Conservation (phyloP, 2,797 vertebrate genomes). For the Tragelaphus eurycerus region DNA sequence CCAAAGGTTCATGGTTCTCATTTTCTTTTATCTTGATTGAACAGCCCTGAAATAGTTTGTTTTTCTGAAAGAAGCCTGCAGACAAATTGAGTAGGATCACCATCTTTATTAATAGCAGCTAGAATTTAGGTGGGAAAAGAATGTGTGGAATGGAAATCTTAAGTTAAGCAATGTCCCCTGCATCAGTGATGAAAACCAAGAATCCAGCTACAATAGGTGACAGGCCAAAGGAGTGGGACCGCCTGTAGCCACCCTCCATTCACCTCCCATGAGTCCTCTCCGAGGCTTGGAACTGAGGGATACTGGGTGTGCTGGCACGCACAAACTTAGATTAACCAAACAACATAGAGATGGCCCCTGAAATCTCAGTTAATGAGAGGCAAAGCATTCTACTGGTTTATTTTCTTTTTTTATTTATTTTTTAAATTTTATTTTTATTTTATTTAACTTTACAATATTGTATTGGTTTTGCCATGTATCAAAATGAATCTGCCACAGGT, state of each 20-base stretch:
- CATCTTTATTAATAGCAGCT: not conserved
- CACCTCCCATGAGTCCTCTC: not conserved
- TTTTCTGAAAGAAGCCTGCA: not conserved
- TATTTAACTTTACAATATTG: no score
- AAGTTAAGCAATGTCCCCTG: not conserved
- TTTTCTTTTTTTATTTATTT: not conserved
- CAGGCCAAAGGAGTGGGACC: not conserved
- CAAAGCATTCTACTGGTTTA: not conserved
- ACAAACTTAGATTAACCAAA: not conserved
- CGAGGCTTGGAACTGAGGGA: not conserved
- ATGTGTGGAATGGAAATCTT: not conserved
- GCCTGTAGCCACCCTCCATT: no score
- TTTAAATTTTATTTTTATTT: no score
- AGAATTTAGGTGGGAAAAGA: not conserved
- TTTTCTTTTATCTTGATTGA: not conserved
- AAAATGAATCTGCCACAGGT: no score
- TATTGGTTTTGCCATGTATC: no score
- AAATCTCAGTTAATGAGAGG: not conserved
- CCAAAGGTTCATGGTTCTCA: not conserved
- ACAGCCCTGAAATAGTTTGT: not conserved
- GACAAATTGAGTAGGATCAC: not conserved
- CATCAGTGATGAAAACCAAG: not conserved
- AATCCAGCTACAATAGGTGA: not conserved
- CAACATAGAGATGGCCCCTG: not conserved
- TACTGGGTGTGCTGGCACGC: not conserved